A percentile compares a stretch with the other conserved stretches of the same genome.
Conservation (phyloP, 2,113 vertebrate genomes). For the Daubentonia madagascariensis region DNA sequence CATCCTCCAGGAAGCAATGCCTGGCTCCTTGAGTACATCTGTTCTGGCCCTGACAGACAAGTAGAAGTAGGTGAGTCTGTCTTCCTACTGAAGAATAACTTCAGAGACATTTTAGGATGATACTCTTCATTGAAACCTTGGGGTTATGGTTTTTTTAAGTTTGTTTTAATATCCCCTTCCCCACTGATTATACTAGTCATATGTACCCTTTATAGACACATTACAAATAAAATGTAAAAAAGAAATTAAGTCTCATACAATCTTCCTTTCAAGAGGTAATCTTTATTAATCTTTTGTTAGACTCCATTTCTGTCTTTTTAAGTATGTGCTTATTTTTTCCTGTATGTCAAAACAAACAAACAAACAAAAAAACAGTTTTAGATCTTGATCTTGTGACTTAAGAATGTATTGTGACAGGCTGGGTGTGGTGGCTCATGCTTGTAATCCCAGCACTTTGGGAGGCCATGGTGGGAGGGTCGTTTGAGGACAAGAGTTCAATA, state of each 20-base stretch:
- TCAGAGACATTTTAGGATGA: background rate
- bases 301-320: background rate
- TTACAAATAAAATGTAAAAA: background rate
- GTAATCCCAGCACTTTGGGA: too few species aligned
- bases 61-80: background rate
- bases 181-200: background rate
- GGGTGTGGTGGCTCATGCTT: too few species aligned
- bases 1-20: background rate
- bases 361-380: background rate
- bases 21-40: accelerated
- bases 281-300: background rate
- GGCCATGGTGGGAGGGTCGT: too few species aligned
- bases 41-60: background rate
- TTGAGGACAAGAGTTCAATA: too few species aligned
- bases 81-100: background rate
- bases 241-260: background rate
- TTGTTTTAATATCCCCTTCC: background rate
- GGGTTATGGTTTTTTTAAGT: background rate
- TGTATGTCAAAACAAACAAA: background rate
- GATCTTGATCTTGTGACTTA: background rate
- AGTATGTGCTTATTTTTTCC: background rate
- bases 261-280: background rate
- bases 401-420: background rate
- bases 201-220: background rate
- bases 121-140: background rate